Percentiles rank a stretch among this genome's conserved stretches.
Evolutionary conservation across 2,888 invertebrate species (phyloP).

Genomic region (Thelaira solivaga): DNA sequence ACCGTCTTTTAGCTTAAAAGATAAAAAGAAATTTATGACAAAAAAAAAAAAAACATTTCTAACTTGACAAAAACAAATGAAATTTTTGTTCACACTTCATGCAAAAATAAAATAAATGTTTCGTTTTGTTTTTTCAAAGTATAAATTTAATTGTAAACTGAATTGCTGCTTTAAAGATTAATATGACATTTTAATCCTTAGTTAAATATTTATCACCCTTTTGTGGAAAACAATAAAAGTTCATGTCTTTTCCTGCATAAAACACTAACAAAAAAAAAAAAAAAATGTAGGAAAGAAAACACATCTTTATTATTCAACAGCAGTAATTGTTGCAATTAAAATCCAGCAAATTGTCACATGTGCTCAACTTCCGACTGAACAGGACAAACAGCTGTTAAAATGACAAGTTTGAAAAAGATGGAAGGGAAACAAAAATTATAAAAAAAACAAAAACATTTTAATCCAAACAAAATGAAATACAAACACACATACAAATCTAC

Average conservation of each 20-base stretch:
- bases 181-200: background rate
- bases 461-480: slow-evolving; percentile 18
- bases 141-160: background rate
- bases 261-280: background rate
- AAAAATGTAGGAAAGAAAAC: background rate
- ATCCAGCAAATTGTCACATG: slow-evolving; percentile 36
- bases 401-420: slow-evolving; percentile 39
- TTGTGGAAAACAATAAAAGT: background rate
- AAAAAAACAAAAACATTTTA: slow-evolving; percentile 19
- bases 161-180: background rate
- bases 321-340: slow-evolving; percentile 25
- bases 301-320: background rate
- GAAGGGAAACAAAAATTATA: slow-evolving; percentile 35
- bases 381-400: slow-evolving; percentile 37
- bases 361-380: slow-evolving; percentile 18
- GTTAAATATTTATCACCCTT: background rate
- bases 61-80: no score
- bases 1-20: no score
- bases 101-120: no score
- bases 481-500: background rate
- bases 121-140: no score
- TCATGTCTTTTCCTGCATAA: background rate
- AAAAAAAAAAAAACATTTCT: no score
- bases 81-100: no score
- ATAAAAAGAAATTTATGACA: no score